Percentiles rank a stretch among this genome's conserved stretches.
Conservation (phyloP, 2,113 vertebrate species). For the Sorex araneus region DNA sequence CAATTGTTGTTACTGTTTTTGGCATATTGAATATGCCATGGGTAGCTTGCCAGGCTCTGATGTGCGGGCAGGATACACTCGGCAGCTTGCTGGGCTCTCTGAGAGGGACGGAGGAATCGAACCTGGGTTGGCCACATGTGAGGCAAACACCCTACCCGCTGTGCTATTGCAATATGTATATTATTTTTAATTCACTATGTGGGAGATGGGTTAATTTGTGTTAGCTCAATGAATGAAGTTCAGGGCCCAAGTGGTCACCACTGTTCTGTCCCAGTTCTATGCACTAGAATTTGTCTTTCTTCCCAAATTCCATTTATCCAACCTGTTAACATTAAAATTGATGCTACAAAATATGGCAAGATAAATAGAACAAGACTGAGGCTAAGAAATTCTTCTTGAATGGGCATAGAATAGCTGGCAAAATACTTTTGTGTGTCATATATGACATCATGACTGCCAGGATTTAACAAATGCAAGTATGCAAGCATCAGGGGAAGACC, state of each 20-base stretch:
- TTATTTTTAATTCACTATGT: no score
- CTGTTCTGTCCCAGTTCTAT: not conserved
- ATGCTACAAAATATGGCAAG: not conserved
- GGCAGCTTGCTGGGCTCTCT: no score
- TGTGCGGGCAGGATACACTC: no score
- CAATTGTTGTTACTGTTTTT: no score
- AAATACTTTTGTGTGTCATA: not conserved
- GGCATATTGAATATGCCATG: no score
- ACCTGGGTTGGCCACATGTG: no score
- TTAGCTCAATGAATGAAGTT: not conserved
- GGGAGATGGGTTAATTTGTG: not conserved
- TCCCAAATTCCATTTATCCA: not conserved
- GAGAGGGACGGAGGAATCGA: no score
- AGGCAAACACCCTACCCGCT: no score
- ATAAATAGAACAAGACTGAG: not conserved
- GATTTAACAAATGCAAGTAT: not conserved
- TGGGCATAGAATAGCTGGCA: not conserved
- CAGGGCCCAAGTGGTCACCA: no score
- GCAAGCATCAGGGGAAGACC: not conserved
- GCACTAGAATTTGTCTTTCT: not conserved
- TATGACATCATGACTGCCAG: not conserved
- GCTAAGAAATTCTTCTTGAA: constrained; percentile 4
- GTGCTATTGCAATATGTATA: no score
- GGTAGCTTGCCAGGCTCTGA: no score
- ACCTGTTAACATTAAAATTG: not conserved